phyloP scores from a whole-genome alignment of 64 coral and sea anemone genomes.

The Montipora foliosa region DNA sequence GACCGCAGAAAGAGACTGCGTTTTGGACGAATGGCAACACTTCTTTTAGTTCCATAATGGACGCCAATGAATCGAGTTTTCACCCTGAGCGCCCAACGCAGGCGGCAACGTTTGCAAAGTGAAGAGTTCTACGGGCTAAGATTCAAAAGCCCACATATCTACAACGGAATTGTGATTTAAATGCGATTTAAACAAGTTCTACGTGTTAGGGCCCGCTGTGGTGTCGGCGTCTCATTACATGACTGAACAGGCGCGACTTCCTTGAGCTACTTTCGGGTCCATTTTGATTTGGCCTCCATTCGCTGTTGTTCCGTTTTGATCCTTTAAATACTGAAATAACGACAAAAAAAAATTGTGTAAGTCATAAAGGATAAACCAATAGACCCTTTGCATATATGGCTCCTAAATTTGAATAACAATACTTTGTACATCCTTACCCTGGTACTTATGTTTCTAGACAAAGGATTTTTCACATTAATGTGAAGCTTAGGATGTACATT shows the following conservation, averaged over 20 bases:
- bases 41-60: too few species aligned
- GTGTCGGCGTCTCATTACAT: slow-evolving; percentile 70
- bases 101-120: neutral
- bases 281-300: slow-evolving; percentile 88
- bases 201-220: neutral
- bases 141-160: neutral
- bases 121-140: neutral
- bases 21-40: too few species aligned
- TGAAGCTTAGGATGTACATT: too few species aligned
- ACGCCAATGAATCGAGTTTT: too few species aligned
- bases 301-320: slow-evolving; percentile 83
- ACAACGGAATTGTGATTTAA: neutral
- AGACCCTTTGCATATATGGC: too few species aligned
- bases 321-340: slow-evolving; percentile 76
- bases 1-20: too few species aligned
- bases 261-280: slow-evolving; percentile 77
- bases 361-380: too few species aligned
- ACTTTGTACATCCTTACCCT: too few species aligned
- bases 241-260: slow-evolving; percentile 92
- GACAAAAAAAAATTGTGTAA: neutral
- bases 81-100: too few species aligned
- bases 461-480: too few species aligned
- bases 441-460: too few species aligned
- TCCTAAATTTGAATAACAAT: too few species aligned
- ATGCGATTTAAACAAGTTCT: neutral